Base-by-base conservation (phyloP, 2,888 invertebrate species). In the Charanyca ferruginea region DNA sequence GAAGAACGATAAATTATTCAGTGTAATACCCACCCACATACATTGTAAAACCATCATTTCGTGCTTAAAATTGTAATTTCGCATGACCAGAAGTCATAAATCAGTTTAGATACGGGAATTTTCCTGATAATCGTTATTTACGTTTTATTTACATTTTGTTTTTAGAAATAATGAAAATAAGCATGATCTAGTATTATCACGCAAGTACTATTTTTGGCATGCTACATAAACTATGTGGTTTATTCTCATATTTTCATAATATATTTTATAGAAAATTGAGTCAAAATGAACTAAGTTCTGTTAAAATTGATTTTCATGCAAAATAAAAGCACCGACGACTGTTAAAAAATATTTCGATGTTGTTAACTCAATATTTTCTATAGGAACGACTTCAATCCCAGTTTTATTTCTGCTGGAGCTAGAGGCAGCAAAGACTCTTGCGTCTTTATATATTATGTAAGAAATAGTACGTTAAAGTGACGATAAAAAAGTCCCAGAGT, bases 61-160 rank as follows among this genome's bases (percentile, higher is more conserved):
- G 61, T 74, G 80, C 62, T 70, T 64, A 55, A 66, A 82, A 80
- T 77, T 73, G 65, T 75, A 72, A 83, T 66, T 77, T 84, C n/a
- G 81, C 83, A 79, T 83, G 83, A 68, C 63, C 55, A 49, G 59
- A 73, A 66, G 44, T 68, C 62, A 76, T 84, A 79, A 84, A 80
- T 84, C 73, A 83, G 71, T 70, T 79, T 55, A 80, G 79, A 75
- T 73, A 74, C 65, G 55, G 58, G 74, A 64, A 63, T 71, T 73
- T 51, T 59, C 55, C 71, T 79, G 82, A 80, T 80, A 80, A 76
- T 80, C 68, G 53, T 70, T 54, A 74, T 76, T 79, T 77, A 78
- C 68, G 66, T 63, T 60, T 54, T 79, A 81, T 77, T 71, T 67
- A 71, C 64, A 62, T 83, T 77, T 74, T 60, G 58, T 74, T 78